phyloP scores from a whole-genome alignment of 2,113 vertebrate genomes.

The Gambusia affinis region DNA sequence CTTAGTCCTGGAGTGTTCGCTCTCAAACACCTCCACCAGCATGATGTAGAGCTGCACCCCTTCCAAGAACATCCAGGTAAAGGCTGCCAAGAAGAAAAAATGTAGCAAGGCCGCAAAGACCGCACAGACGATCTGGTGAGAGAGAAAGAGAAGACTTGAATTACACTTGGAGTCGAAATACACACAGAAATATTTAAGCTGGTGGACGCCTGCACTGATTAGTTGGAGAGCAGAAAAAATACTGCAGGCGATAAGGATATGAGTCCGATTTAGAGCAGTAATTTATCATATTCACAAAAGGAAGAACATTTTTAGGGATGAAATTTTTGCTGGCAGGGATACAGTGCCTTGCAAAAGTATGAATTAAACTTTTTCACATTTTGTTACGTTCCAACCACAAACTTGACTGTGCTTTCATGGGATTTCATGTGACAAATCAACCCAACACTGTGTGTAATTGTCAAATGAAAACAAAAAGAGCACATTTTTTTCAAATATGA shows the following conservation, averaged over 20 bases:
- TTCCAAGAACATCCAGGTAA: slow-evolving; percentile 99
- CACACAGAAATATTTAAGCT: background rate
- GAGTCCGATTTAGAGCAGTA: background rate
- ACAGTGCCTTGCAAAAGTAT: background rate
- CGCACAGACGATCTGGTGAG: slow-evolving; percentile 91
- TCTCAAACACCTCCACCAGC: slow-evolving; percentile 99
- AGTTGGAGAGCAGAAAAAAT: background rate
- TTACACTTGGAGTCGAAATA: slow-evolving; percentile 38
- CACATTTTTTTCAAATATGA: background rate
- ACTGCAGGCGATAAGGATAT: background rate
- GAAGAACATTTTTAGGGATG: background rate
- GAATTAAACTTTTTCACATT: background rate
- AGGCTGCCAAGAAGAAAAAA: slow-evolving; percentile 99
- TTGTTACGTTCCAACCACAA: background rate
- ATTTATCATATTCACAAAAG: background rate
- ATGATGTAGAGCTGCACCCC: slow-evolving; percentile 99
- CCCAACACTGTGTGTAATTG: background rate
- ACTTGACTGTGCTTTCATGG: background rate
- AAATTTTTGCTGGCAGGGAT: background rate
- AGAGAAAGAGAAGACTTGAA: slow-evolving; percentile 24
- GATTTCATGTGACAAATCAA: too few species aligned
- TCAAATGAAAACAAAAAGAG: background rate
- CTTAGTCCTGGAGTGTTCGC: slow-evolving; percentile 93
- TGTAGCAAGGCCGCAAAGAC: slow-evolving; percentile 97
- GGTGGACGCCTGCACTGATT: background rate